Conservation (phyloP, 2,113 vertebrate genomes). For the Heterotis niloticus region DNA sequence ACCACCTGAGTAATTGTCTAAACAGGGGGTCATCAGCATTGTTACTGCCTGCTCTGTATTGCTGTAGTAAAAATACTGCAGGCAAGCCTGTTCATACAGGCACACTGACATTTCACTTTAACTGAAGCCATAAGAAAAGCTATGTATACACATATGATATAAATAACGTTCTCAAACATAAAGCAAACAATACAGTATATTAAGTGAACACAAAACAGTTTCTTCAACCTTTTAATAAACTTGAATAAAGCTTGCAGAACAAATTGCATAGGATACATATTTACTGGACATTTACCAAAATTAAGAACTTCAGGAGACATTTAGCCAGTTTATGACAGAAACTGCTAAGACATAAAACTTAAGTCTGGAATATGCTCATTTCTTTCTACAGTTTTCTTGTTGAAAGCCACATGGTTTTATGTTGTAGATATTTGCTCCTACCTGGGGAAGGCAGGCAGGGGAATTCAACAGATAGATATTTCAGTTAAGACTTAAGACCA, state of each 20-base stretch:
- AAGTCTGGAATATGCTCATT: background rate
- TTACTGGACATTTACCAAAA: background rate
- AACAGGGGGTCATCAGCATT: no score
- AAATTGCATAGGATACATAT: slow-evolving; percentile 48
- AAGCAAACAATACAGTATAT: background rate
- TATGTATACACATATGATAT: no score
- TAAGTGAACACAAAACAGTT: background rate
- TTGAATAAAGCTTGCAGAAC: slow-evolving; percentile 48
- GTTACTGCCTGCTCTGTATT: no score
- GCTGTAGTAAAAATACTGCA: no score
- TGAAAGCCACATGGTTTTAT: background rate
- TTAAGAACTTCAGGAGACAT: background rate
- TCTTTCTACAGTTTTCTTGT: background rate
- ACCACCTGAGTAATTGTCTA: no score
- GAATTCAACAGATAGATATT: background rate
- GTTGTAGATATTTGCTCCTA: background rate
- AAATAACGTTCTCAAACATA: no score
- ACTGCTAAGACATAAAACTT: background rate
- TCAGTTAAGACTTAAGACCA: background rate
- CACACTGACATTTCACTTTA: no score
- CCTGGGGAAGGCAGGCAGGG: background rate
- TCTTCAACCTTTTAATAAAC: slow-evolving; percentile 42
- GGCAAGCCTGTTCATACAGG: no score
- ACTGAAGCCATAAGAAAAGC: no score
- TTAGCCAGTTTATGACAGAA: background rate